These are phyloP conservation scores for Sinocyclocheilus anophthalmus DNA, from an alignment of 2,113 vertebrate species.

Conservation along the genomic window DNA sequence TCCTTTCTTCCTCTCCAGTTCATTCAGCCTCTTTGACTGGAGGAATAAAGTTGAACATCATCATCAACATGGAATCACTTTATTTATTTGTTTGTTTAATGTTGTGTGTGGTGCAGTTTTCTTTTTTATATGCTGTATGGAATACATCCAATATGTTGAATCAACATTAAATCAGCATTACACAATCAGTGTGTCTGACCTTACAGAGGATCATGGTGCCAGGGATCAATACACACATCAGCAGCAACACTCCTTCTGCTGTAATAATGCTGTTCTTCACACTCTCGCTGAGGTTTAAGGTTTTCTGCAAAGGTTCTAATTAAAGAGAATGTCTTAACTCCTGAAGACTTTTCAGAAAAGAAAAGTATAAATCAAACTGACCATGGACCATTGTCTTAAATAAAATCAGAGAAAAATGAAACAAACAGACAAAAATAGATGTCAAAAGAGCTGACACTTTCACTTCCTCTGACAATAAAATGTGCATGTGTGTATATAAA, in stretches of 20 bases:
- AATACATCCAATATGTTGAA: not conserved
- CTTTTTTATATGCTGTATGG: not conserved
- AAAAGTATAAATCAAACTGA: not conserved
- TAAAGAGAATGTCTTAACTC: constrained; percentile 13
- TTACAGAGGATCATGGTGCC: constrained; percentile 66
- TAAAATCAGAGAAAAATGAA: not conserved
- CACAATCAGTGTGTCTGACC: constrained; percentile 60
- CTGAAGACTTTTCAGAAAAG: not conserved
- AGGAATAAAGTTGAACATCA: constrained; percentile 5
- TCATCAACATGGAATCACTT: not conserved
- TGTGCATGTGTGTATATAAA: not conserved
- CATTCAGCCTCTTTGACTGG: constrained; percentile 63
- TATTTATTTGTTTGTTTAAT: not conserved
- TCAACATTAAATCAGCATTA: not conserved
- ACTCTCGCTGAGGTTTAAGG: constrained; percentile 66
- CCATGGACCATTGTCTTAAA: not conserved
- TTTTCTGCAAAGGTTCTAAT: constrained; percentile 66
- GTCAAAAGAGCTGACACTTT: not conserved
- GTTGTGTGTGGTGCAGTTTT: not conserved
- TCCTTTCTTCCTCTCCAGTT: constrained; percentile 65
- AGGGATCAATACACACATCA: constrained; percentile 70
- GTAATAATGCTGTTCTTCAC: constrained; percentile 75
- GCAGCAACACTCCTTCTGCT: constrained; percentile 69
- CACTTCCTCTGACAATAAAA: not conserved
- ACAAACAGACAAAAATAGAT: not conserved